Evolutionary conservation across 2,888 invertebrate species (phyloP).

Genomic region (Caenorhabditis sp.): DNA sequence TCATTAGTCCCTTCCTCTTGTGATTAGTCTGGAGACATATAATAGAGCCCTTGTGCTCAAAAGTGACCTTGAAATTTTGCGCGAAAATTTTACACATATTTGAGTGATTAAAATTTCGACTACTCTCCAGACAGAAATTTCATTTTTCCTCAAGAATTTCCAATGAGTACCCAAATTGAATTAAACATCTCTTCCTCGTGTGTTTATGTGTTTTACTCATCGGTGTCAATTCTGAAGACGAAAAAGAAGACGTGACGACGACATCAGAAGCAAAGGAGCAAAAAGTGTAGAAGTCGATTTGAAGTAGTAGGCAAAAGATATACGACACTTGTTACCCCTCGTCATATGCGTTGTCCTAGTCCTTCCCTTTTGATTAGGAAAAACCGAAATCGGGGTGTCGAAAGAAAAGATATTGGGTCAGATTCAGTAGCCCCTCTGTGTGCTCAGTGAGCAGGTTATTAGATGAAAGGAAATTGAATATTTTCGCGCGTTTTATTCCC

Average conservation of each 20-base stretch:
- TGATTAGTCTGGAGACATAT: too few relatives aligned
- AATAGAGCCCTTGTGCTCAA: too few relatives aligned
- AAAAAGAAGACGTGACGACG: neutral
- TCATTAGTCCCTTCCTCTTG: too few relatives aligned
- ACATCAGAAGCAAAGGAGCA: neutral
- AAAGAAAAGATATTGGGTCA: conserved; percentile 22
- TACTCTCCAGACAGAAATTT: neutral
- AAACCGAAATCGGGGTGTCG: neutral
- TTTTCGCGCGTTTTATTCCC: neutral
- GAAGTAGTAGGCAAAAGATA: conserved; percentile 10
- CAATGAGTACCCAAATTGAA: neutral
- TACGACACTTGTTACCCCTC: conserved; percentile 40
- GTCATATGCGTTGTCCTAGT: neutral
- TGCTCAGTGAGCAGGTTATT: conserved; percentile 17
- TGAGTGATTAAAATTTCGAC: conserved; percentile 15
- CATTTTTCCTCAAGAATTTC: neutral
- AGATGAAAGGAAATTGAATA: conserved; percentile 34
- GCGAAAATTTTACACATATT: conserved; percentile 14
- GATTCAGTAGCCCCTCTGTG: conserved; percentile 8
- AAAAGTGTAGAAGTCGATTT: conserved; percentile 25
- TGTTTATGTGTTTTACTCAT: conserved; percentile 14
- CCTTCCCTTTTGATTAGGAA: conserved; percentile 25
- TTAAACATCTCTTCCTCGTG: neutral
- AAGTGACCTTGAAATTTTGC: too few relatives aligned
- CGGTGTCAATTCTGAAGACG: neutral